Conservation (phyloP, 2,888 invertebrate species). For the Anthrax anthrax region DNA sequence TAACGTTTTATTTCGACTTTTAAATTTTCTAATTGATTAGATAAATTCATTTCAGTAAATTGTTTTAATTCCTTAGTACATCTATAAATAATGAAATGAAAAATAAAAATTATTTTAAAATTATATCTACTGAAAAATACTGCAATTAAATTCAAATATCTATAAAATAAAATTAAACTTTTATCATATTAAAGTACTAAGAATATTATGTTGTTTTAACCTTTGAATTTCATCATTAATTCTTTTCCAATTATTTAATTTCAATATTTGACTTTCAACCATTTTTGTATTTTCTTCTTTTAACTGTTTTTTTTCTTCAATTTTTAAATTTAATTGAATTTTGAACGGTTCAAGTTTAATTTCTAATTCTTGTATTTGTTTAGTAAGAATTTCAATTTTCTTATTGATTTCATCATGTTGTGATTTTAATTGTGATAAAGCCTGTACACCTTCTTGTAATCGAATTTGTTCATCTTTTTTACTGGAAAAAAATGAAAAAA, state of each 20-base stretch:
- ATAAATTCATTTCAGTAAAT: slow-evolving; percentile 41
- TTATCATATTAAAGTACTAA: no score
- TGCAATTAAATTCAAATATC: no score
- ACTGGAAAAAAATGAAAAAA: slow-evolving; percentile 14
- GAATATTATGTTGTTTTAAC: slow-evolving; percentile 11
- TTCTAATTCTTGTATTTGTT: slow-evolving; percentile 27
- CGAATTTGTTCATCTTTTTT: slow-evolving; percentile 55
- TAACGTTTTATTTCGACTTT: slow-evolving; percentile 37
- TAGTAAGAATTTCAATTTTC: slow-evolving; percentile 25
- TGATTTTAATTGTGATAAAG: slow-evolving; percentile 28
- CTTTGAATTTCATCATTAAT: slow-evolving; percentile 27
- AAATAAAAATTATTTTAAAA: neutral
- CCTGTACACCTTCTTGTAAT: slow-evolving; percentile 44
- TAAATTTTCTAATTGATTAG: slow-evolving; percentile 38
- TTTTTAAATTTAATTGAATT: slow-evolving; percentile 22
- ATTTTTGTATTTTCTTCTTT: slow-evolving; percentile 22
- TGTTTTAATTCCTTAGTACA: slow-evolving; percentile 41
- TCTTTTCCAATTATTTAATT: slow-evolving; percentile 21
- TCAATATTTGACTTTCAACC: slow-evolving; percentile 18
- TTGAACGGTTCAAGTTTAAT: slow-evolving; percentile 35
- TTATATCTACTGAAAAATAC: neutral
- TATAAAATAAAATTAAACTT: no score
- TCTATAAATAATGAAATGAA: slow-evolving; percentile 13
- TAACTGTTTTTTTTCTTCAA: slow-evolving; percentile 26
- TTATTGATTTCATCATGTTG: slow-evolving; percentile 20